Conservation (phyloP, 2,888 invertebrate genomes). For the Yponomeuta cagnagella region DNA sequence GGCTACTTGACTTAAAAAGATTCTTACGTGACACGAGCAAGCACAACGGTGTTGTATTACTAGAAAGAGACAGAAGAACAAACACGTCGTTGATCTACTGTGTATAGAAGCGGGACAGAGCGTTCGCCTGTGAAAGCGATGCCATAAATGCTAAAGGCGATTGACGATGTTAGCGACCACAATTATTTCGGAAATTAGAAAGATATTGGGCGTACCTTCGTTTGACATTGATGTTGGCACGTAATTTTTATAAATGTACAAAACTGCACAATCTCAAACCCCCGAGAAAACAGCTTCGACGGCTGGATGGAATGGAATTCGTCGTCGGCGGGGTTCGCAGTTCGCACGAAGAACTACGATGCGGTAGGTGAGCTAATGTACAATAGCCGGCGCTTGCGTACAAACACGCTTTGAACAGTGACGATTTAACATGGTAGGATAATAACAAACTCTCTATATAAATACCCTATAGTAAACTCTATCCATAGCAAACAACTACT, state of each 20-base stretch:
- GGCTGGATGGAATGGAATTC: slow-evolving; percentile 76
- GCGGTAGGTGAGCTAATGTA: slow-evolving; percentile 37
- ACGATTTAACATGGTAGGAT: slow-evolving; percentile 49
- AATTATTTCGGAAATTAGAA: slow-evolving; percentile 36
- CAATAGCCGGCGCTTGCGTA: slow-evolving; percentile 37
- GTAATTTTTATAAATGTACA: slow-evolving; percentile 63
- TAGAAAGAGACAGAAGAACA: slow-evolving; percentile 64
- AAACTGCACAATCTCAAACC: slow-evolving; percentile 71
- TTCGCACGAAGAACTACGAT: slow-evolving; percentile 60
- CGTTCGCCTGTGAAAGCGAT: slow-evolving; percentile 69
- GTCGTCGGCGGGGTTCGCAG: slow-evolving; percentile 55
- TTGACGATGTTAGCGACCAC: slow-evolving; percentile 42
- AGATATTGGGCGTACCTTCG: slow-evolving; percentile 55
- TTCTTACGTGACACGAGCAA: slow-evolving; percentile 76
- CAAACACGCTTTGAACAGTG: slow-evolving; percentile 31
- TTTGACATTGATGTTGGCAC: slow-evolving; percentile 71
- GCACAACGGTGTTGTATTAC: slow-evolving; percentile 76
- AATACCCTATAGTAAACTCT: slow-evolving; percentile 21
- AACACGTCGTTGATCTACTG: slow-evolving; percentile 56
- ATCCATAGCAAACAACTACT: slow-evolving; percentile 6
- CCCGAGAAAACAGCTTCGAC: slow-evolving; percentile 72
- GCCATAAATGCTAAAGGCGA: slow-evolving; percentile 70
- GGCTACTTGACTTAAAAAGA: slow-evolving; percentile 64
- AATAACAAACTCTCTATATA: slow-evolving; percentile 53
- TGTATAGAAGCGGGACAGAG: slow-evolving; percentile 59